Evolutionary conservation across 2,888 invertebrate genomes (phyloP).

Genomic region (Brachypalpus laphriformis): DNA sequence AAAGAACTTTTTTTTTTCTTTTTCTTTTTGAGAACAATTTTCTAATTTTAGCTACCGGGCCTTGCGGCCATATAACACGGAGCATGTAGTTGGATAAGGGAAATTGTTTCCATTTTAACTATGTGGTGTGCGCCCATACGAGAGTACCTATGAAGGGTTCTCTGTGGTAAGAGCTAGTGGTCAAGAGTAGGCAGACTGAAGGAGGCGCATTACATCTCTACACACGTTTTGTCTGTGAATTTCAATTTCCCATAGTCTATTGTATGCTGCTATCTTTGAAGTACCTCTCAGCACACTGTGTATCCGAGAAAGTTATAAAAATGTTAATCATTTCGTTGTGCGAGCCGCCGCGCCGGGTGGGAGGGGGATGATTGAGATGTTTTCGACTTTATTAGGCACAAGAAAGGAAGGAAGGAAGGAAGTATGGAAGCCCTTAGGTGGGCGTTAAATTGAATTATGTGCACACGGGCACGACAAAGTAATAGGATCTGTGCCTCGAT

Average conservation of each 20-base stretch:
- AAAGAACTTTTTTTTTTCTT: not conserved
- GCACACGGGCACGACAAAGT: conserved; percentile 44
- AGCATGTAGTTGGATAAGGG: conserved; percentile 19
- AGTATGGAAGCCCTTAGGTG: conserved; percentile 32
- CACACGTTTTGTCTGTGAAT: conserved; percentile 31
- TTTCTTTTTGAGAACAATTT: conserved; percentile 17
- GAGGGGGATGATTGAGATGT: conserved; percentile 64
- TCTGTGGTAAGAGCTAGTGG: conserved; percentile 34
- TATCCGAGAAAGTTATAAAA: conserved; percentile 54
- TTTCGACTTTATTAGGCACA: conserved; percentile 51
- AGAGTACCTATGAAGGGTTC: conserved; percentile 41
- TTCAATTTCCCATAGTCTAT: conserved; percentile 48
- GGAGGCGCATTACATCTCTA: conserved; percentile 20
- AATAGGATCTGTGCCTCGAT: conserved; percentile 58
- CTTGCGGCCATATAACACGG: conserved; percentile 40
- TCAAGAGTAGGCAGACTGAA: conserved; percentile 43
- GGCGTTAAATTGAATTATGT: conserved; percentile 63
- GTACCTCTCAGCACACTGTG: conserved; percentile 29
- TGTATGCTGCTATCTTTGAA: conserved; percentile 31
- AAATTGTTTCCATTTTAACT: conserved; percentile 29
- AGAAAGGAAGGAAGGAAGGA: conserved; percentile 41
- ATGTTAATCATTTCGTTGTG: conserved; percentile 62
- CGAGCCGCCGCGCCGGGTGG: not conserved
- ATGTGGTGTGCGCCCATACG: not conserved
- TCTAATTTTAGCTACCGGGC: conserved; percentile 55